Conservation (phyloP, 1,140 invertebrate genomes). For the Holcopasites calliopsidis region DNA sequence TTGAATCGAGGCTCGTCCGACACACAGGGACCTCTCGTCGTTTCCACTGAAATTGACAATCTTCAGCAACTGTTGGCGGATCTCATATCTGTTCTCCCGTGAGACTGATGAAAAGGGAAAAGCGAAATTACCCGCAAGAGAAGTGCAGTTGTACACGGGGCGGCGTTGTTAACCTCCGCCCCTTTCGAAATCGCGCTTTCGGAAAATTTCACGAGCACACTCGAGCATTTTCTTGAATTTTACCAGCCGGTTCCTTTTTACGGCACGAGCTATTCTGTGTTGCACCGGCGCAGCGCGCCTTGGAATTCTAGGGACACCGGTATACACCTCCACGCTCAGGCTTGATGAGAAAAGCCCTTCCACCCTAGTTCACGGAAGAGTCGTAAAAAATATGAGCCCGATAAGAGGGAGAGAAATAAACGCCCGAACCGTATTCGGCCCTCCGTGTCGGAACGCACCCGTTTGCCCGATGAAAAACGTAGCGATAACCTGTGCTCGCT, state of each 20-base stretch:
- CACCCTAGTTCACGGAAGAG: slow-evolving; percentile 7
- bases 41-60: slow-evolving; percentile 8
- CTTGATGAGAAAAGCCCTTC: slow-evolving; percentile 42
- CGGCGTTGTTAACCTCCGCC: background rate
- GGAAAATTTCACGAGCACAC: slow-evolving; percentile 47
- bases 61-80: background rate
- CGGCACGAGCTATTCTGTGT: slow-evolving; percentile 43
- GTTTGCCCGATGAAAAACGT: slow-evolving; percentile 27
- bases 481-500: slow-evolving; percentile 6
- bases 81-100: slow-evolving; percentile 14
- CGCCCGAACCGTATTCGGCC: background rate
- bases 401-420: slow-evolving; percentile 20
- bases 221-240: slow-evolving; percentile 40
- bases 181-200: slow-evolving; percentile 21
- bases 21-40: background rate
- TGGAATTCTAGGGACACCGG: slow-evolving; percentile 20
- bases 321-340: too few species aligned
- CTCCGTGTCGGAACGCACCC: too few species aligned
- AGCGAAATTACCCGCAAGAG: background rate
- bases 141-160: background rate
- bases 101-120: fast-evolving
- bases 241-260: slow-evolving; percentile 31
- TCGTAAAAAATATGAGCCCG: slow-evolving; percentile 42
- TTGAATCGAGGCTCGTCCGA: slow-evolving; percentile 30
- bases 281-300: slow-evolving; percentile 16